These are phyloP conservation scores for Camponotus floridanus DNA, from an alignment of 1,140 invertebrate species.

Conservation along the genomic window DNA sequence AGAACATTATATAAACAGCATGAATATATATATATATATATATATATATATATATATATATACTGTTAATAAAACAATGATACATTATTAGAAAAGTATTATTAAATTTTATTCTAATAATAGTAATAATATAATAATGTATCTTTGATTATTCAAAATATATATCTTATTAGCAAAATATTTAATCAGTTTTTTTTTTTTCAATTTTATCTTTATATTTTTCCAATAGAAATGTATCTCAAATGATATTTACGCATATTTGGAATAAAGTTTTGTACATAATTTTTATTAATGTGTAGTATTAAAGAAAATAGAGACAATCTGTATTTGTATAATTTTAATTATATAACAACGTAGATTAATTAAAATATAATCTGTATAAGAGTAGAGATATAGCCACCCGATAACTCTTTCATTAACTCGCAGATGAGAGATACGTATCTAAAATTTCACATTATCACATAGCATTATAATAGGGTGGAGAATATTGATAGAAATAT, in stretches of 20 bases:
- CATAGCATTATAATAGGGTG: constrained; percentile 62
- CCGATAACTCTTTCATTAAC: constrained; percentile 52
- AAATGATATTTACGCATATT: constrained; percentile 10
- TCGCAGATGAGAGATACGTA: constrained; percentile 28
- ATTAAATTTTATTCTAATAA: neutral
- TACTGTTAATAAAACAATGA: neutral
- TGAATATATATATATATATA: neutral
- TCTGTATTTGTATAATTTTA: constrained; percentile 77
- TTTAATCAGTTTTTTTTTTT: constrained; percentile 10
- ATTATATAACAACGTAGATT: constrained; percentile 75
- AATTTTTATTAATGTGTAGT: constrained; percentile 72
- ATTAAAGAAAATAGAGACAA: constrained; percentile 80
- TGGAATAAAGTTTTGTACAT: constrained; percentile 51
- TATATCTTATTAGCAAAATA: neutral
- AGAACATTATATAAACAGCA: constrained; percentile 19
- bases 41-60: neutral
- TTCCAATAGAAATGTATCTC: constrained; percentile 12
- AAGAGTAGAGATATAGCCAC: constrained; percentile 64
- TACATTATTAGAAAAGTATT: constrained; percentile 7
- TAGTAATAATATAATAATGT: constrained; percentile 18
- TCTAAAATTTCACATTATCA: constrained; percentile 64
- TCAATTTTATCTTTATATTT: neutral
- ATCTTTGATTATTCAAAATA: neutral
- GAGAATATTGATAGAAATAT: constrained; percentile 54
- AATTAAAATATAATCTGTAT: constrained; percentile 76